A percentile compares a stretch with the other conserved stretches of the same genome.
These are phyloP conservation scores for Tetramorium parvispinum DNA, from an alignment of 1,140 invertebrate genomes.

Conservation along the genomic window DNA sequence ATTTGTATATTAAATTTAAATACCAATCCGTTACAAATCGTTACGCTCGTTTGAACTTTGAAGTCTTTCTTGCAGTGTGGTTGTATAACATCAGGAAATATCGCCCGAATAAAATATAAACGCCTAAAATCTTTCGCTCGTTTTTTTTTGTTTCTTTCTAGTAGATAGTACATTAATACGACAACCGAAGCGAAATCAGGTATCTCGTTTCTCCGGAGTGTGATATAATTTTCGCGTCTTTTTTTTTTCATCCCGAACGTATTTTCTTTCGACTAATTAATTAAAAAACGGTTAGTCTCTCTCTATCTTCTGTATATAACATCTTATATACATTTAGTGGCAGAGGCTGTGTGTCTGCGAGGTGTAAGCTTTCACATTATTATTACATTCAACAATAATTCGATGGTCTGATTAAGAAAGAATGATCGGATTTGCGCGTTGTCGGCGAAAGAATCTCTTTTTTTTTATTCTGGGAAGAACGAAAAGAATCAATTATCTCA, in stretches of 20 bases:
- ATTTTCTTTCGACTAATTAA: conserved; percentile 67
- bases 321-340: conserved; percentile 78
- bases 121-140: conserved; percentile 41
- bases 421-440: conserved; percentile 47
- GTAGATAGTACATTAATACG: conserved; percentile 17
- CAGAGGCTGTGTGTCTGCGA: conserved; percentile 80
- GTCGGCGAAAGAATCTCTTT: background rate
- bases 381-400: conserved; percentile 76
- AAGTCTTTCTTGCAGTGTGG: conserved; percentile 65
- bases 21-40: conserved; percentile 70
- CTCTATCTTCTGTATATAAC: conserved; percentile 73
- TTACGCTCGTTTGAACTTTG: conserved; percentile 65
- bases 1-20: conserved; percentile 70
- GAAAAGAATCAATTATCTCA: conserved; percentile 1
- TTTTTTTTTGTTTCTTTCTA: background rate
- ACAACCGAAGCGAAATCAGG: conserved; percentile 23
- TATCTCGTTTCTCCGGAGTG: conserved; percentile 1
- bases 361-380: conserved; percentile 79
- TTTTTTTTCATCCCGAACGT: conserved; percentile 18
- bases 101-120: conserved; percentile 57
- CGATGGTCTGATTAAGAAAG: conserved; percentile 81
- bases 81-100: conserved; percentile 55
- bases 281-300: conserved; percentile 74
- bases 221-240: conserved; percentile 18
- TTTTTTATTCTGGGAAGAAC: background rate